Evolutionary conservation across 2,797 vertebrate species (phyloP).

Genomic region (Falco novaeseelandiae): DNA sequence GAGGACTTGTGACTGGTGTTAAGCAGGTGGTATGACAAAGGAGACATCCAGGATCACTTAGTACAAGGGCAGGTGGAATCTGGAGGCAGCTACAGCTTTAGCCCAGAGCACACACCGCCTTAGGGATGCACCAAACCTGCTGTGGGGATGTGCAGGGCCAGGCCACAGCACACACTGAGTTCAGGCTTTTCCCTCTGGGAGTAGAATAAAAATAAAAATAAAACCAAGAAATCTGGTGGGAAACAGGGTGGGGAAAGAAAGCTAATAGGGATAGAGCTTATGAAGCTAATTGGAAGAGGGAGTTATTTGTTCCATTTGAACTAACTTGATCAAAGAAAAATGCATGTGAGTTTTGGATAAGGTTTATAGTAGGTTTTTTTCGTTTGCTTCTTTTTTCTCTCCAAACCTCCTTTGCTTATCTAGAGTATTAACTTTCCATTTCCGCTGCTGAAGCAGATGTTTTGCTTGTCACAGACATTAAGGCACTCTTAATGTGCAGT

Average conservation of each 20-base stretch:
- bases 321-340: constrained; percentile 60
- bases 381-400: background rate
- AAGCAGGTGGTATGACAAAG: background rate
- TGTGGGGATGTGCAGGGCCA: background rate
- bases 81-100: background rate
- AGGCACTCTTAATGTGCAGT: constrained; percentile 58
- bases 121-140: background rate
- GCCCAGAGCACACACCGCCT: fast-evolving
- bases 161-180: background rate
- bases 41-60: background rate
- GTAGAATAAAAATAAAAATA: background rate
- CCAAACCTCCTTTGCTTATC: constrained; percentile 34
- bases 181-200: background rate
- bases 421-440: constrained; percentile 54
- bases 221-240: background rate
- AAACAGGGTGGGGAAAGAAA: background rate
- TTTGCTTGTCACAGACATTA: constrained; percentile 61
- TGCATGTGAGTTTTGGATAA: constrained; percentile 20
- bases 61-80: background rate
- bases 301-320: constrained; percentile 59
- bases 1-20: background rate
- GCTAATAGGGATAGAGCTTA: constrained; percentile 23
- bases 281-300: constrained; percentile 41
- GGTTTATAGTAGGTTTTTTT: constrained; percentile 11
- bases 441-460: constrained; percentile 49